A percentile compares a stretch with the other conserved stretches of the same genome.
phyloP scores from a whole-genome alignment of 2,113 vertebrate species.

The Pagrus major region DNA sequence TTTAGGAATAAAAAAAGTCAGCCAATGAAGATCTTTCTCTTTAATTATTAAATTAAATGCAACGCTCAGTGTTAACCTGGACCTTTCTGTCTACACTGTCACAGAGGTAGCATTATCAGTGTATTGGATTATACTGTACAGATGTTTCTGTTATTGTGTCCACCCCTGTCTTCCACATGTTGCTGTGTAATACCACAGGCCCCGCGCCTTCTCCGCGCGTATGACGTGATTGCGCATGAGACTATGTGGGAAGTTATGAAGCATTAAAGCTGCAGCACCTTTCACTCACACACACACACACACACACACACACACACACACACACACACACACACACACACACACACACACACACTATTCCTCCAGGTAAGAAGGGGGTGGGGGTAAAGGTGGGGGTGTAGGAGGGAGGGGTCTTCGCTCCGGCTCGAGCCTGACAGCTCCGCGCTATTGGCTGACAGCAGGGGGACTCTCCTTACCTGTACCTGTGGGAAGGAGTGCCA shows the following conservation, averaged over 20 bases:
- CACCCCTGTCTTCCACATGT: background rate
- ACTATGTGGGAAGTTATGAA: slow-evolving; percentile 32
- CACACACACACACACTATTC: background rate
- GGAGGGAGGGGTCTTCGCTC: slow-evolving; percentile 56
- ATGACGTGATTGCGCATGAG: background rate
- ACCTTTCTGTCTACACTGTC: background rate
- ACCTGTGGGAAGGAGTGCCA: slow-evolving; percentile 72
- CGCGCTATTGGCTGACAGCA: slow-evolving; percentile 62
- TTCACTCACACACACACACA: background rate
- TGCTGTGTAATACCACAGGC: background rate
- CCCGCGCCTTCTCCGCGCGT: slow-evolving; percentile 2
- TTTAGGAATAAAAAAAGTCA: no score
- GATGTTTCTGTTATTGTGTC: slow-evolving; percentile 4
- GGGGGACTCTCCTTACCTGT: slow-evolving; percentile 69
- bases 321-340: background rate
- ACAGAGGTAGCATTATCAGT: background rate
- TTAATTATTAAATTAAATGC: no score
- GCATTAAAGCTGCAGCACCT: slow-evolving; percentile 39
- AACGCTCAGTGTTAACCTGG: background rate
- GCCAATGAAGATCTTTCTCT: no score
- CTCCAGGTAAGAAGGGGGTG: slow-evolving; percentile 49
- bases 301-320: no score
- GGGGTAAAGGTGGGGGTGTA: background rate
- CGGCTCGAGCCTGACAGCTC: slow-evolving; percentile 29
- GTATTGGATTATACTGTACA: background rate